Percentiles rank a stretch among this genome's conserved stretches.
These are phyloP conservation scores for Dasyprocta punctata DNA, from an alignment of 2,113 vertebrate species.

Conservation along the genomic window DNA sequence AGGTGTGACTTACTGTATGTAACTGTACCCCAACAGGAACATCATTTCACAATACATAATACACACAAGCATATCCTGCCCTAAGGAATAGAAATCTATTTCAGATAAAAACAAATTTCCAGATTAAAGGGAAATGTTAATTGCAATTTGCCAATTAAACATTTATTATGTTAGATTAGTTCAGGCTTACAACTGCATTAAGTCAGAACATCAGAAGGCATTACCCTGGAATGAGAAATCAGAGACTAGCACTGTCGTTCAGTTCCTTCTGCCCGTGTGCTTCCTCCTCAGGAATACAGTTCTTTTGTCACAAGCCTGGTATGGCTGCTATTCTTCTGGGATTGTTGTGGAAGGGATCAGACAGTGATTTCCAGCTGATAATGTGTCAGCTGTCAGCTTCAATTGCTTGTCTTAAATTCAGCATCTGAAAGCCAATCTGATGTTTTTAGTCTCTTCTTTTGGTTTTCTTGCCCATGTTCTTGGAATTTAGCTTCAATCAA, in stretches of 20 bases:
- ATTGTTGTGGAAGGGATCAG: background rate
- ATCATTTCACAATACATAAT: background rate
- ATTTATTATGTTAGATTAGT: slow-evolving; percentile 41
- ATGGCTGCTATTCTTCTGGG: background rate
- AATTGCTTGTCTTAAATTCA: background rate
- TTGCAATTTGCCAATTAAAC: slow-evolving; percentile 64
- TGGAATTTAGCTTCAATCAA: slow-evolving; percentile 51
- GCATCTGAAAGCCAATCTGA: slow-evolving; percentile 19
- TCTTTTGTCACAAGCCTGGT: background rate
- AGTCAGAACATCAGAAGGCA: slow-evolving; percentile 59
- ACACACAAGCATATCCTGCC: background rate
- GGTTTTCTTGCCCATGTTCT: background rate
- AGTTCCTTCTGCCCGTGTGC: background rate
- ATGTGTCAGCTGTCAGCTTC: background rate
- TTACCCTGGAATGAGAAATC: slow-evolving; percentile 27
- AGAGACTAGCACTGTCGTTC: background rate
- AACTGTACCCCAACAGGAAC: background rate
- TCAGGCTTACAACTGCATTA: slow-evolving; percentile 43
- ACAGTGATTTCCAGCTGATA: slow-evolving; percentile 49
- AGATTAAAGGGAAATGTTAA: slow-evolving; percentile 69
- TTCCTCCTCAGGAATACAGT: background rate
- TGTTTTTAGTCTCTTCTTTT: background rate
- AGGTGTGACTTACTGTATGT: background rate
- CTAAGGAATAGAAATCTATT: background rate
- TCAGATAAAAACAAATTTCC: slow-evolving; percentile 57